These are phyloP conservation scores for Semnopithecus entellus DNA, from an alignment of 2,113 vertebrate species.

Conservation along the genomic window DNA sequence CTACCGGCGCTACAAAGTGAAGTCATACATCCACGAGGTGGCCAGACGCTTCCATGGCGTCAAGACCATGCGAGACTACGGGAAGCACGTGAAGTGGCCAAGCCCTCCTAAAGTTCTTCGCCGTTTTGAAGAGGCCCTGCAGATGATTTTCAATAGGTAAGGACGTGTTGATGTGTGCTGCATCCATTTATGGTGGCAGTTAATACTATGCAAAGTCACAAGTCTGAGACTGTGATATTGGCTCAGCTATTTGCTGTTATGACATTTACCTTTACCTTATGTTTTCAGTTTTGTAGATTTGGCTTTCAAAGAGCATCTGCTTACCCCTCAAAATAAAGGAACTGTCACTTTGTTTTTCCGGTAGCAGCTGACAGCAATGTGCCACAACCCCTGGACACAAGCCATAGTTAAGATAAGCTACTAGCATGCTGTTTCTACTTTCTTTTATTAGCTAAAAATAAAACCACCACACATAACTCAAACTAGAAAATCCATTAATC, in stretches of 20 bases:
- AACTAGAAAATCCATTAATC: not conserved
- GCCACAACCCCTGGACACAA: not conserved
- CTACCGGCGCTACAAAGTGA: conserved; percentile 95
- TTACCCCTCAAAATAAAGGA: not conserved
- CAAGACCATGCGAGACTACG: conserved; percentile 89
- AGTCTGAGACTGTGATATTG: not conserved
- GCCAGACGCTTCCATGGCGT: conserved; percentile 89
- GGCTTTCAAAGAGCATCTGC: not conserved
- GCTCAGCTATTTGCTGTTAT: not conserved
- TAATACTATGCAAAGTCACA: not conserved
- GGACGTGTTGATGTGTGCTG: not conserved
- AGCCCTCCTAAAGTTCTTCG: conserved; percentile 92
- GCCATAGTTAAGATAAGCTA: not conserved
- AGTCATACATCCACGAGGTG: conserved; percentile 92
- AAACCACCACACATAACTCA: not conserved
- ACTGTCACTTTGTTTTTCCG: not conserved
- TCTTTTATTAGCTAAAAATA: conserved; percentile 3
- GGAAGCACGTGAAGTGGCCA: conserved; percentile 93
- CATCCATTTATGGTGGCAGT: not conserved
- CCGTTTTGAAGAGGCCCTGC: conserved; percentile 91
- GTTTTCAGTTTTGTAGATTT: not conserved
- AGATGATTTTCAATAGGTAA: conserved; percentile 93
- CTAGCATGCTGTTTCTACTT: not conserved
- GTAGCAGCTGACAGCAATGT: not conserved
- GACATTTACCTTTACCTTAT: not conserved